Base-by-base conservation (phyloP, 2,888 invertebrate species). In the Aricia artaxerxes region DNA sequence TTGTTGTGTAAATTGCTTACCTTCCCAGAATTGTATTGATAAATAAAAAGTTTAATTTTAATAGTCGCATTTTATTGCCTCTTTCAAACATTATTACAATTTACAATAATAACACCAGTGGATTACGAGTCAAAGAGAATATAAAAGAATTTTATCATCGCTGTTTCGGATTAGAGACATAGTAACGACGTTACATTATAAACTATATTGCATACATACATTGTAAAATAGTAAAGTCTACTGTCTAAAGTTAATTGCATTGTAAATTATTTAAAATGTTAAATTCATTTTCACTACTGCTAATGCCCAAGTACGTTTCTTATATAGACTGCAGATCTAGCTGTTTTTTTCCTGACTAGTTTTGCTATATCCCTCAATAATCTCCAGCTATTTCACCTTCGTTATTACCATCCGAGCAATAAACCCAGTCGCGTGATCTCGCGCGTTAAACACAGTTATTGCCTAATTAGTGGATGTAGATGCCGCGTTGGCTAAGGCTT, bases 381-480 rank as follows among this genome's bases (percentile, higher is more conserved):
- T 69, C 35, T 16, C 35, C 35, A 16, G 69, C 35, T 69, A 69
- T 35, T 76, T 75, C 24, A 61, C 78, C 73, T 69, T 13, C 69
- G 13, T 69, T 69, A 69, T 35, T 60, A 57, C 57, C 16, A 13
- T 31, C 53, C 44, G 73, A 76, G 53, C 57, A 57, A 53, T 77
- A 49, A 77, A 53, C 77, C 13, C n/a, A 57, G 31, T 76, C 49
- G 77, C 31, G 77, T 60, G 77, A 69, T 69, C 69, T 69, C 69
- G 69, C 69, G 69, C 35, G 69, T 69, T 69, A 69, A 69, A 69
- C 5, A 38, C 69, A 69, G 35, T 35, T 69, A 11, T 69, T 69
- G 35, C 69, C 35, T 69, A 69, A 69, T 69, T 69, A 69, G 64
- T 35, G 31, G 35, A 16, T 24, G 4, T 35, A 35, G 69, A 69